Evolutionary conservation across 2,797 vertebrate species (phyloP).

Genomic region (Smutsia temminckii): DNA sequence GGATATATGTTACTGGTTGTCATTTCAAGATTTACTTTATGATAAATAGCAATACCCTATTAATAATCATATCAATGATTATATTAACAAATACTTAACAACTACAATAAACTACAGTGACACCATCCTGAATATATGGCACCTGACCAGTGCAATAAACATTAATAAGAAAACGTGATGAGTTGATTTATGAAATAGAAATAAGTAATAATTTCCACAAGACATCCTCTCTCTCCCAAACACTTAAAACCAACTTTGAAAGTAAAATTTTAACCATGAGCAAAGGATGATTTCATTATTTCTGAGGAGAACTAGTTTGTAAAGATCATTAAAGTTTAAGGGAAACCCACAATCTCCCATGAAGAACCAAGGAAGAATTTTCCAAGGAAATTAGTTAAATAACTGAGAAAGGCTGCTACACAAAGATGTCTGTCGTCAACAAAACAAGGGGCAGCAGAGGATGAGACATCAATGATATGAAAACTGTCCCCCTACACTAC

Average conservation of each 20-base stretch:
- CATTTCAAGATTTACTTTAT: not conserved
- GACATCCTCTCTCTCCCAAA: not conserved
- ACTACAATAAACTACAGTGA: not conserved
- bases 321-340: not conserved
- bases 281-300: conserved; percentile 1
- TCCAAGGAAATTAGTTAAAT: not conserved
- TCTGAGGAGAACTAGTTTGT: not conserved
- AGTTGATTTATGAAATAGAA: not conserved
- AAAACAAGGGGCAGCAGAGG: not conserved
- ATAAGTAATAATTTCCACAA: not conserved
- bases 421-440: not conserved
- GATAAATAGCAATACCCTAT: not conserved
- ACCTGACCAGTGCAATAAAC: not conserved
- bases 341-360: not conserved
- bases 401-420: not conserved
- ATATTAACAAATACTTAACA: not conserved
- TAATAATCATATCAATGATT: not conserved
- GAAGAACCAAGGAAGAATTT: not conserved
- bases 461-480: not conserved
- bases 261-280: not conserved
- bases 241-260: not conserved
- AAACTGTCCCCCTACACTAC: not conserved
- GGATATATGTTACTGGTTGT: not conserved
- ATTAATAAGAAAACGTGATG: not conserved
- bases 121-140: not conserved